A percentile compares a stretch with the other conserved stretches of the same genome.
Evolutionary conservation across 2,888 invertebrate species (phyloP).

Genomic region (Punctoribates punctum): DNA sequence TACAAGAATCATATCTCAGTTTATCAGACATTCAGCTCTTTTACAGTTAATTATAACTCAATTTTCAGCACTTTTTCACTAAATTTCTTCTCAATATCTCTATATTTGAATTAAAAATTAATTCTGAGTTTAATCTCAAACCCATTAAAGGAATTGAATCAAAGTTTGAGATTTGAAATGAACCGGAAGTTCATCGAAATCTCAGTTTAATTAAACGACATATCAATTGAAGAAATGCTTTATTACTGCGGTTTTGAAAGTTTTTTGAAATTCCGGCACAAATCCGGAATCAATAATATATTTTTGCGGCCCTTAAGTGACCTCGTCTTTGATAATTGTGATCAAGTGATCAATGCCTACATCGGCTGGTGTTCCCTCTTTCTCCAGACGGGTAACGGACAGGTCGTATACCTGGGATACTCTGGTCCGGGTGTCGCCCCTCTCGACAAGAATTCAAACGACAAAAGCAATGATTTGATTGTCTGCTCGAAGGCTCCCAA

Average conservation of each 20-base stretch:
- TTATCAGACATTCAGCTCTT: too few relatives aligned
- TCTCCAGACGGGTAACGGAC: slow-evolving; percentile 39
- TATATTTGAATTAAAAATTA: too few relatives aligned
- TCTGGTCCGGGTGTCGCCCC: background rate
- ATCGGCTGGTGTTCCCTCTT: slow-evolving; percentile 44
- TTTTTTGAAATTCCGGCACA: slow-evolving; percentile 37
- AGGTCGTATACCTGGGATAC: slow-evolving; percentile 39
- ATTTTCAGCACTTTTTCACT: too few relatives aligned
- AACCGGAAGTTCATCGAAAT: too few relatives aligned
- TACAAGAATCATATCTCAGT: too few relatives aligned
- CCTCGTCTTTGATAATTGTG: slow-evolving; percentile 2
- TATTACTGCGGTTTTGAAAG: slow-evolving; percentile 41
- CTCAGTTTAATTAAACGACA: too few relatives aligned
- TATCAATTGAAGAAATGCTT: slow-evolving; percentile 23
- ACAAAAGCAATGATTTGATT: slow-evolving; percentile 22
- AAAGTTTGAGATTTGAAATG: too few relatives aligned
- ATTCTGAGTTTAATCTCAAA: too few relatives aligned
- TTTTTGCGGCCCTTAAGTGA: slow-evolving; percentile 37
- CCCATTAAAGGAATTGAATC: too few relatives aligned
- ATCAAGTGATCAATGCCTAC: slow-evolving; percentile 39
- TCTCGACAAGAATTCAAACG: background rate
- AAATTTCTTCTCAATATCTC: too few relatives aligned
- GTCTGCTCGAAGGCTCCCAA: slow-evolving; percentile 33
- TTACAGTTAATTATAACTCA: too few relatives aligned
- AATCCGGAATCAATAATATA: slow-evolving; percentile 30